These are phyloP conservation scores for Pocillopora damicornis DNA, from an alignment of 64 coral and sea anemone genomes.

Conservation along the genomic window DNA sequence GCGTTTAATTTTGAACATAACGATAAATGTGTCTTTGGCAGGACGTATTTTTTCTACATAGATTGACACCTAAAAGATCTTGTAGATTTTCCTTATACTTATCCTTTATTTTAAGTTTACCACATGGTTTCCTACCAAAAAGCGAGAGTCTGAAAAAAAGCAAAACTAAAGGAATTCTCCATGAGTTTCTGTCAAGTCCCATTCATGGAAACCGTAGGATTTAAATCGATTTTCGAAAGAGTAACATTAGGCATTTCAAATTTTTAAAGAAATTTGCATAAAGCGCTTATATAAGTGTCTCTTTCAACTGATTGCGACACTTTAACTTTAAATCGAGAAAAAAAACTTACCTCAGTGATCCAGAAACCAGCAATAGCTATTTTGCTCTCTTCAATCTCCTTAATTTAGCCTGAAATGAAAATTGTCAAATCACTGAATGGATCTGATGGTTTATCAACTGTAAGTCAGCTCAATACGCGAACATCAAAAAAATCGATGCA, in stretches of 20 bases:
- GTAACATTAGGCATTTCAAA: too few relatives aligned
- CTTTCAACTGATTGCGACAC: background rate
- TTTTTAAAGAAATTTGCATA: background rate
- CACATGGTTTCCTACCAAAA: background rate
- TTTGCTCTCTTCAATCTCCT: background rate
- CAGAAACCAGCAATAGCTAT: background rate
- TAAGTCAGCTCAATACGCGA: background rate
- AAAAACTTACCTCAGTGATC: background rate
- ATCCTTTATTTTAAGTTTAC: background rate
- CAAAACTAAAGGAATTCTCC: background rate
- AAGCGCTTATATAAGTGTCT: background rate
- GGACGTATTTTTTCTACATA: background rate
- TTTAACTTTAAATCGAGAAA: background rate
- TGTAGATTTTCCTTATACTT: background rate
- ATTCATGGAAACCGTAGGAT: background rate
- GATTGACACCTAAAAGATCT: background rate
- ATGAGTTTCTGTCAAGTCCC: background rate
- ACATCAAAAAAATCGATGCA: background rate
- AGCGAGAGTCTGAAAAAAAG: background rate
- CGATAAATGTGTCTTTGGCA: background rate
- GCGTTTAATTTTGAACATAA: background rate
- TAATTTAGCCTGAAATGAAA: background rate
- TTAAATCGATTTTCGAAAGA: background rate
- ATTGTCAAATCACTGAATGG: background rate
- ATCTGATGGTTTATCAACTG: background rate